Conservation (phyloP, 2,888 invertebrate species). For the Pogonocherus hispidulus region DNA sequence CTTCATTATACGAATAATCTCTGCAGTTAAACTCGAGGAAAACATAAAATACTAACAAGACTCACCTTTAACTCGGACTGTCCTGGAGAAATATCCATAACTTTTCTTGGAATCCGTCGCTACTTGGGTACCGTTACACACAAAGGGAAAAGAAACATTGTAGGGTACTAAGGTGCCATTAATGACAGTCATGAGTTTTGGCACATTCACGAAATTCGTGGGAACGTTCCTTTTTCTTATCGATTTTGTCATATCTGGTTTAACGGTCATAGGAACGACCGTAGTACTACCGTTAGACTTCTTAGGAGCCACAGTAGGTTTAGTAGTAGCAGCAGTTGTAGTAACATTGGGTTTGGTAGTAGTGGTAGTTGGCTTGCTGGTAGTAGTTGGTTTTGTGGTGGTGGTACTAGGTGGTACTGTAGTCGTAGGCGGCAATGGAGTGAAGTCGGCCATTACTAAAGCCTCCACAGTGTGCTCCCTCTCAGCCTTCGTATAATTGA, state of each 20-base stretch:
- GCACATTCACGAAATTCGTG: constrained; percentile 3
- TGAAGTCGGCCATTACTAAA: constrained; percentile 79
- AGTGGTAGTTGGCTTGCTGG: constrained; percentile 43
- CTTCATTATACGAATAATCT: too few relatives aligned
- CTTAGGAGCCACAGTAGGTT: constrained; percentile 43
- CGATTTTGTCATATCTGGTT: too few relatives aligned
- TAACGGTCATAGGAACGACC: constrained; percentile 39
- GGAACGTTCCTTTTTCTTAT: background rate
- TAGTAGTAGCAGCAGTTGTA: constrained; percentile 43
- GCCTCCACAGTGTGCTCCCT: constrained; percentile 77
- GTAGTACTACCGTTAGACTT: constrained; percentile 44
- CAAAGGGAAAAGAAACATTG: constrained; percentile 67
- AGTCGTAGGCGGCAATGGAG: constrained; percentile 70
- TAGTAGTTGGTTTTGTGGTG: constrained; percentile 53
- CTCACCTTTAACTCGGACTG: constrained; percentile 78
- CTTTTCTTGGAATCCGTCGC: constrained; percentile 77
- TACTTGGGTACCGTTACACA: constrained; percentile 76
- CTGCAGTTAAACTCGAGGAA: too few relatives aligned
- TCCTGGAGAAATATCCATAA: constrained; percentile 80
- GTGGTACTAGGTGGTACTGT: constrained; percentile 63
- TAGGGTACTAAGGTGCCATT: constrained; percentile 60
- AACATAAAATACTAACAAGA: background rate
- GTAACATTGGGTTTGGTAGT: constrained; percentile 27
- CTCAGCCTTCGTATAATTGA: constrained; percentile 76
- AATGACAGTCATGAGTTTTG: constrained; percentile 56